phyloP scores from a whole-genome alignment of 92 coral and sea anemone genomes.

The Actinernus sp. region DNA sequence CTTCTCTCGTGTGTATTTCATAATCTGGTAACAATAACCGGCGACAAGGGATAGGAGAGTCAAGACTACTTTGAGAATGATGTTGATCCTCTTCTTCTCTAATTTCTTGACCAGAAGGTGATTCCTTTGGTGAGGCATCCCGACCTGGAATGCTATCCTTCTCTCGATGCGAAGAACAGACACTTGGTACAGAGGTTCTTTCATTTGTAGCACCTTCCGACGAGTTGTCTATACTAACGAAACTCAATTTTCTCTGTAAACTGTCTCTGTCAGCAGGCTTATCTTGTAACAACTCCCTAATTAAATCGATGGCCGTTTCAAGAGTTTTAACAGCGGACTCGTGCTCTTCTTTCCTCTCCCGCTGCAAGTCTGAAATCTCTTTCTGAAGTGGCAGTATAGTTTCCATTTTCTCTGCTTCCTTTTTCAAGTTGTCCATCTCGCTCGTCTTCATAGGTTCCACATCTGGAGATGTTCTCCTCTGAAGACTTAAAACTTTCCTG shows the following conservation, averaged over 20 bases:
- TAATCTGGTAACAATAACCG: conserved; percentile 7
- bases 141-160: not conserved
- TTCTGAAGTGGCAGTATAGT: conserved; percentile 67
- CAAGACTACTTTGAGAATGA: not conserved
- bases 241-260: conserved; percentile 10
- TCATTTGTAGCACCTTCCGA: not conserved
- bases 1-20: conserved; percentile 67
- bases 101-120: not conserved
- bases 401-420: conserved; percentile 65
- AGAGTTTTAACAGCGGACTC: conserved; percentile 61
- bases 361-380: conserved; percentile 81
- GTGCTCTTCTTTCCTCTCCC: conserved; percentile 81
- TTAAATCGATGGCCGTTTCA: conserved; percentile 68
- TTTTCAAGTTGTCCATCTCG: conserved; percentile 36
- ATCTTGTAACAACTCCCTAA: conserved; percentile 51
- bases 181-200: not conserved
- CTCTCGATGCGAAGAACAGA: not conserved
- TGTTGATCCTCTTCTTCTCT: not conserved
- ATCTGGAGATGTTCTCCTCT: conserved; percentile 26
- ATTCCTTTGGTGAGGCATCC: not conserved
- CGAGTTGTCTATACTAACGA: conserved; percentile 9
- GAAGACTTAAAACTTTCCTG: conserved; percentile 42
- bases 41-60: not conserved
- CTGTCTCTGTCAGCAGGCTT: not conserved
- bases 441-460: conserved; percentile 16